phyloP scores from a whole-genome alignment of 2,888 invertebrate genomes.

The Epirrhoe alternata region DNA sequence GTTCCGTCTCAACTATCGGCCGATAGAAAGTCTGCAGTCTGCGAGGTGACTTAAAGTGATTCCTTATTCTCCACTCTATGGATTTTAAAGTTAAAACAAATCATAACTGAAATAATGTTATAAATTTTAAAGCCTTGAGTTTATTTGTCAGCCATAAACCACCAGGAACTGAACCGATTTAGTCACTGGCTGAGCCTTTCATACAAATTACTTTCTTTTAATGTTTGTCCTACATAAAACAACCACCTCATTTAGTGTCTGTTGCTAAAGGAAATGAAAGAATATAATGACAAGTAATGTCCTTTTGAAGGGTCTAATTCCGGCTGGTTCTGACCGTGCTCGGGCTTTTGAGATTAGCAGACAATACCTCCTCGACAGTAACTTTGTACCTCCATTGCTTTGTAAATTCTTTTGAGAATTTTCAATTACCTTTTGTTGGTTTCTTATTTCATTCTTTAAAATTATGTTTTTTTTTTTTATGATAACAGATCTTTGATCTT shows the following conservation, averaged over 20 bases:
- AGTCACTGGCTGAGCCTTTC: not conserved
- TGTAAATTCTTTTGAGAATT: constrained; percentile 40
- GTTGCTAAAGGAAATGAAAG: constrained; percentile 25
- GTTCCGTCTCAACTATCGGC: too few species aligned
- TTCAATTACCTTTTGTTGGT: constrained; percentile 51
- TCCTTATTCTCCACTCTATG: too few species aligned
- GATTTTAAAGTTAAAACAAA: too few species aligned
- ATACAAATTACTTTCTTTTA: not conserved
- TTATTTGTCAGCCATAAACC: not conserved
- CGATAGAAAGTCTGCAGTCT: too few species aligned
- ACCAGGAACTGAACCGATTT: not conserved
- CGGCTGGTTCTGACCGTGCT: constrained; percentile 2
- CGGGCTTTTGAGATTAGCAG: constrained; percentile 6
- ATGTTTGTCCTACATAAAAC: constrained; percentile 7
- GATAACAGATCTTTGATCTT: too few species aligned
- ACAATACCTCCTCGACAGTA: constrained; percentile 21
- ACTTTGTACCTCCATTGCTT: constrained; percentile 7
- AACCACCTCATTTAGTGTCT: constrained; percentile 9
- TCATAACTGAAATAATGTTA: too few species aligned
- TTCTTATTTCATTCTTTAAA: constrained; percentile 31
- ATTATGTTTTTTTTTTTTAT: too few species aligned
- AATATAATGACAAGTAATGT: constrained; percentile 15
- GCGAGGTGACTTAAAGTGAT: too few species aligned
- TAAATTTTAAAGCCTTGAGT: too few species aligned
- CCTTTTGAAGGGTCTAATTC: constrained; percentile 10